These are phyloP conservation scores for Penaeus monodon DNA, from an alignment of 2,888 invertebrate species.

Conservation along the genomic window DNA sequence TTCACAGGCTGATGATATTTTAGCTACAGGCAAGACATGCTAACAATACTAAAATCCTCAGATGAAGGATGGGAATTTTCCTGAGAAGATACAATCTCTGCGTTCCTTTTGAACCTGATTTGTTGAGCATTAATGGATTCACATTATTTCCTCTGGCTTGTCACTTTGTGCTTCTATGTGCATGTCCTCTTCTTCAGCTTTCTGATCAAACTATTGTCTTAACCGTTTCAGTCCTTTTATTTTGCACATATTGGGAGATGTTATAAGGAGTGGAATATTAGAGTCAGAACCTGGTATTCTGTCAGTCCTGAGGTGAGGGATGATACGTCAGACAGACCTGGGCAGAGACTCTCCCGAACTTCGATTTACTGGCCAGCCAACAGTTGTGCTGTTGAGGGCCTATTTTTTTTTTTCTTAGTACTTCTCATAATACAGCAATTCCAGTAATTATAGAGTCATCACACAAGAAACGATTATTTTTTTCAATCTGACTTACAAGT, in stretches of 20 bases:
- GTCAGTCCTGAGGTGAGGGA: conserved; percentile 35
- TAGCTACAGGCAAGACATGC: background rate
- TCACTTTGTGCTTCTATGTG: background rate
- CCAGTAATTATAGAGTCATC: conserved; percentile 57
- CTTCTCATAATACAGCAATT: conserved; percentile 21
- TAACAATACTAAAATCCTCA: conserved; percentile 52
- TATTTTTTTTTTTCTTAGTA: background rate
- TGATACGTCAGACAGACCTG: conserved; percentile 41
- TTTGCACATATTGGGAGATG: background rate
- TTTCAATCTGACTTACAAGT: background rate
- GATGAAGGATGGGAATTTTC: conserved; percentile 13
- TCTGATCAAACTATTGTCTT: conserved; percentile 2
- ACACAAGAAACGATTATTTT: background rate
- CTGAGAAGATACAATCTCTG: background rate
- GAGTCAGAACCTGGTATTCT: background rate
- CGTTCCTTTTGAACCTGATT: background rate
- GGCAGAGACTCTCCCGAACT: background rate
- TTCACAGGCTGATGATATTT: background rate
- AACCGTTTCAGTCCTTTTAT: background rate
- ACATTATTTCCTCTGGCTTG: background rate
- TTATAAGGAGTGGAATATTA: background rate
- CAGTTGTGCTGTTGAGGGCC: conserved; percentile 47
- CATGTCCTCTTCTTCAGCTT: background rate
- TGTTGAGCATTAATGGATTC: background rate
- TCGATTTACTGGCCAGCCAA: background rate